A percentile compares a stretch with the other conserved stretches of the same genome.
phyloP scores from a whole-genome alignment of 2,888 invertebrate species.

The Dione juno region DNA sequence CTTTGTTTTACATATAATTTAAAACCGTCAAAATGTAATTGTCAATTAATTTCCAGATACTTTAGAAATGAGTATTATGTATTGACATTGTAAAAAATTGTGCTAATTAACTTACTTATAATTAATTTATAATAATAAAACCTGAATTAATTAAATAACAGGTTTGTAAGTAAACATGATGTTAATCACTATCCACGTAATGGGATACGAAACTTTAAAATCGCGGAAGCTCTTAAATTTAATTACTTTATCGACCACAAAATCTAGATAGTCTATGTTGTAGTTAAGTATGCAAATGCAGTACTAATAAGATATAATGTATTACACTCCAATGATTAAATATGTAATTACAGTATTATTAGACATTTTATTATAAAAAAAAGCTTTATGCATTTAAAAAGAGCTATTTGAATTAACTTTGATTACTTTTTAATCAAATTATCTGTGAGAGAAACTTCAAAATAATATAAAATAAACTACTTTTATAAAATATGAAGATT shows the following conservation, averaged over 20 bases:
- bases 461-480: background rate
- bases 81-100: background rate
- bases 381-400: background rate
- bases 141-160: background rate
- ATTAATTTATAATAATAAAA: constrained; percentile 8
- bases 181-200: constrained; percentile 43
- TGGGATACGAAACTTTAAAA: constrained; percentile 54
- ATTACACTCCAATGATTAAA: background rate
- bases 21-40: too few relatives aligned
- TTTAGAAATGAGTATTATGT: background rate
- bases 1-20: too few relatives aligned
- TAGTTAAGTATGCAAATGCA: constrained; percentile 13
- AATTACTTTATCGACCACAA: constrained; percentile 45
- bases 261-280: constrained; percentile 23
- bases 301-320: constrained; percentile 19
- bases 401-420: constrained; percentile 1
- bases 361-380: constrained; percentile 4
- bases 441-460: constrained; percentile 12
- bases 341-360: constrained; percentile 3
- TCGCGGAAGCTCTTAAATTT: constrained; percentile 53
- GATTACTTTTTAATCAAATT: constrained; percentile 27
- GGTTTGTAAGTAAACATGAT: constrained; percentile 6
- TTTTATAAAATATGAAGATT: constrained; percentile 4
- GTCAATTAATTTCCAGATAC: background rate
- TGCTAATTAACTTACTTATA: constrained; percentile 6